These are phyloP conservation scores for Drosophila atroscutellata DNA, from an alignment of 2,888 invertebrate species.

Conservation along the genomic window DNA sequence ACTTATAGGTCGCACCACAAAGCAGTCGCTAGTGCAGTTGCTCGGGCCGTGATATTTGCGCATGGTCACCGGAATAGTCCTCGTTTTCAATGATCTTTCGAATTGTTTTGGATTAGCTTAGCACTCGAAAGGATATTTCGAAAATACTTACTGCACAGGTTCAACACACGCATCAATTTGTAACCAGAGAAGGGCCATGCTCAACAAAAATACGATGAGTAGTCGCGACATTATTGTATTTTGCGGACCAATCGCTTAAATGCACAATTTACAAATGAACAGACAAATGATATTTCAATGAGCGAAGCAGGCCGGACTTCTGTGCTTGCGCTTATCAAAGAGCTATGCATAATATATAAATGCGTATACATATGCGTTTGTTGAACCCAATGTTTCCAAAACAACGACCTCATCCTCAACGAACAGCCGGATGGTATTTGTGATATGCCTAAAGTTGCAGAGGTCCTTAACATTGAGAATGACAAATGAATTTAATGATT, in stretches of 20 bases:
- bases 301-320: slow-evolving; percentile 47
- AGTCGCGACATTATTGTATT: slow-evolving; percentile 49
- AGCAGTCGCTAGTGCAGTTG: slow-evolving; percentile 69
- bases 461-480: slow-evolving; percentile 72
- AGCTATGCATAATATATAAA: slow-evolving; percentile 6
- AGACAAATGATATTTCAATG: slow-evolving; percentile 30
- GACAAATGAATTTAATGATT: slow-evolving; percentile 26
- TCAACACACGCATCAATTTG: slow-evolving; percentile 69
- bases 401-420: slow-evolving; percentile 56
- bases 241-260: slow-evolving; percentile 46
- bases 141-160: slow-evolving; percentile 77
- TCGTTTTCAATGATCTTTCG: slow-evolving; percentile 73
- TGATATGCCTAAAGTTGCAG: slow-evolving; percentile 37
- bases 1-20: slow-evolving; percentile 72
- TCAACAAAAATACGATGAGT: slow-evolving; percentile 22
- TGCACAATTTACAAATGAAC: slow-evolving; percentile 61
- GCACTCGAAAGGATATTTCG: background rate
- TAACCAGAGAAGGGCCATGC: slow-evolving; percentile 10
- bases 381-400: slow-evolving; percentile 66
- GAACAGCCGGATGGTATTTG: slow-evolving; percentile 32
- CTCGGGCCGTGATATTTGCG: slow-evolving; percentile 66
- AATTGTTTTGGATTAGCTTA: background rate
- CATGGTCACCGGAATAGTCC: slow-evolving; percentile 77
- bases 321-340: slow-evolving; percentile 41
- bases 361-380: slow-evolving; percentile 84